These are phyloP conservation scores for Galerucella calmariensis DNA, from an alignment of 2,888 invertebrate genomes.

Conservation along the genomic window DNA sequence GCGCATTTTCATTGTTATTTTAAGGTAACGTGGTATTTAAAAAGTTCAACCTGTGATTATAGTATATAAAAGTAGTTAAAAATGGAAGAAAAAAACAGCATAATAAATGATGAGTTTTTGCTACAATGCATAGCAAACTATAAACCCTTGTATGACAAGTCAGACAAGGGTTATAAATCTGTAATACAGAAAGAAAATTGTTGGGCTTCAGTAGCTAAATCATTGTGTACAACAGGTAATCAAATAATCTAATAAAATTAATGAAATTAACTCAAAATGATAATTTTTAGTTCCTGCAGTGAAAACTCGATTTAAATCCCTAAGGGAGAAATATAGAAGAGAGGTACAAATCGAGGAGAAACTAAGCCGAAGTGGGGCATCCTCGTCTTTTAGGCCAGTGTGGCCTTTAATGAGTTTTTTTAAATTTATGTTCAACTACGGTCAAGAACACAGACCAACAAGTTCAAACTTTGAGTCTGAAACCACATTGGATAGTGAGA, in stretches of 20 bases:
- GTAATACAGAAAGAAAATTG: slow-evolving; percentile 4
- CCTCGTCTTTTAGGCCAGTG: slow-evolving; percentile 4
- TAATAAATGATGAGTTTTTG: neutral
- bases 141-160: neutral
- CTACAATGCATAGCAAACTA: slow-evolving; percentile 1
- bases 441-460: neutral
- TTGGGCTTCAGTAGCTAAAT: neutral
- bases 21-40: no score
- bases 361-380: neutral
- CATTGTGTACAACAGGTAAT: neutral
- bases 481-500: no score
- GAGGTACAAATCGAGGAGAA: neutral
- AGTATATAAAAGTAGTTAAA: no score
- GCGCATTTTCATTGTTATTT: no score
- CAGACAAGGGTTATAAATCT: neutral
- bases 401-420: neutral
- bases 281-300: neutral
- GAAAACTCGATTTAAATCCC: no score
- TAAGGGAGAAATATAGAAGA: neutral
- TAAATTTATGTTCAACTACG: neutral
- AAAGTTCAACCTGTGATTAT: no score
- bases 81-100: no score
- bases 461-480: neutral
- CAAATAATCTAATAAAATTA: neutral
- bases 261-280: neutral